These are phyloP conservation scores for Drosophila lacicola DNA, from an alignment of 2,888 invertebrate species.

Conservation along the genomic window DNA sequence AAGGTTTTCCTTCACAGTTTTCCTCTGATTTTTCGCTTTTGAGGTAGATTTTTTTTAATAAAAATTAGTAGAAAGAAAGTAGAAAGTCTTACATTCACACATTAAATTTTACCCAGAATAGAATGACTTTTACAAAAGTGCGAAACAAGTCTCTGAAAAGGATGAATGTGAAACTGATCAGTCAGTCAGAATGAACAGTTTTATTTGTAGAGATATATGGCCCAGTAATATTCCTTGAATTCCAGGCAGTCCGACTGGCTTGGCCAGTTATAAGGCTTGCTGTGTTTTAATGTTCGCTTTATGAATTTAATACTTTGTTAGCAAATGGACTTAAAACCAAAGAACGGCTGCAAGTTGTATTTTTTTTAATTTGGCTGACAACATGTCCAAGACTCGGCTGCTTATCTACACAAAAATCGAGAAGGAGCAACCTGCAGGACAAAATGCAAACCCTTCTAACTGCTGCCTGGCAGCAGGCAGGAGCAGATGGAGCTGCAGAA, in stretches of 20 bases:
- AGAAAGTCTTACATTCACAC: no score
- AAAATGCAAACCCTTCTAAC: constrained; percentile 56
- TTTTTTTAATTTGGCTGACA: constrained; percentile 37
- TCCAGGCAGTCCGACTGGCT: not conserved
- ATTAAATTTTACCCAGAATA: no score
- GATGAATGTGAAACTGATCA: no score
- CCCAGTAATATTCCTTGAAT: no score
- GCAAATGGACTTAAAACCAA: constrained; percentile 35
- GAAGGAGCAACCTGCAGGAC: constrained; percentile 47
- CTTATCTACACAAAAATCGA: constrained; percentile 50
- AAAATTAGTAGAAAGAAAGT: no score
- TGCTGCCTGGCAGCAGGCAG: constrained; percentile 32
- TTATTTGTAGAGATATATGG: no score
- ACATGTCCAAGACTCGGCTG: constrained; percentile 19
- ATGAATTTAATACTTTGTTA: constrained; percentile 43
- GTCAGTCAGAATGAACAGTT: not conserved
- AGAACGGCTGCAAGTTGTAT: constrained; percentile 64
- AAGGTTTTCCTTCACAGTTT: no score
- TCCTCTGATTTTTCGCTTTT: no score
- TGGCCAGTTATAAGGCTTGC: not conserved
- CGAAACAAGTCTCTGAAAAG: no score
- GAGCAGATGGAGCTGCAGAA: constrained; percentile 24
- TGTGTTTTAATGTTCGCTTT: not conserved
- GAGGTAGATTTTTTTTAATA: no score
- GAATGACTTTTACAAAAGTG: no score